These are phyloP conservation scores for Chrysodeixis includens DNA, from an alignment of 2,888 invertebrate species.

Conservation along the genomic window DNA sequence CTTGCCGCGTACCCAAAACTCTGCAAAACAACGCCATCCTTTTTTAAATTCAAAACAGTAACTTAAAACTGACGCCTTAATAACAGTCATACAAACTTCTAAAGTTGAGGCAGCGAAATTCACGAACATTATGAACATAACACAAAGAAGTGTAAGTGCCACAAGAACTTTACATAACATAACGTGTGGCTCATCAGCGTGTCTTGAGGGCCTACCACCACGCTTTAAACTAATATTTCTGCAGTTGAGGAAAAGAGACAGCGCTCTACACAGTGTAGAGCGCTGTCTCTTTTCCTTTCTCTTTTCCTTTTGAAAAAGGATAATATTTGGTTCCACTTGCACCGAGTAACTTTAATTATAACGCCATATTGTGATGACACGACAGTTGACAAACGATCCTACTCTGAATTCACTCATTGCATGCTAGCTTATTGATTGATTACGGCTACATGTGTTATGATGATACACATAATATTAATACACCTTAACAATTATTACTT, in stretches of 20 bases:
- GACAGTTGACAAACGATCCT: neutral
- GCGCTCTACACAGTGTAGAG: too few species aligned
- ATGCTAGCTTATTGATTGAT: neutral
- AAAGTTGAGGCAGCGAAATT: slow-evolving; percentile 39
- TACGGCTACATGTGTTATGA: too few species aligned
- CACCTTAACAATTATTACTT: too few species aligned
- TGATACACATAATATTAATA: too few species aligned
- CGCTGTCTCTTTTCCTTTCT: too few species aligned
- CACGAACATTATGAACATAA: slow-evolving; percentile 39
- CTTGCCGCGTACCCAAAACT: too few species aligned
- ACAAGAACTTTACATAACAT: slow-evolving; percentile 29
- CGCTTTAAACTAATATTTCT: too few species aligned
- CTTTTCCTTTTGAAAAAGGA: too few species aligned
- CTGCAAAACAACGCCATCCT: too few species aligned
- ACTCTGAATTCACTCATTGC: neutral
- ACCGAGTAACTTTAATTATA: neutral
- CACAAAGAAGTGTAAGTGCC: slow-evolving; percentile 42
- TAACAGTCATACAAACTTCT: slow-evolving; percentile 44
- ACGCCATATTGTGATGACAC: neutral
- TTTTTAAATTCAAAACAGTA: too few species aligned
- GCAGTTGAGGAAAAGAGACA: too few species aligned
- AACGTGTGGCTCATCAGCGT: slow-evolving; percentile 34
- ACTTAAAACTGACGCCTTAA: slow-evolving; percentile 8
- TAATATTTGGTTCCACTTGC: neutral
- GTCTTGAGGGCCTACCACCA: too few species aligned